These are phyloP conservation scores for Python bivittatus DNA, from an alignment of 2,113 vertebrate genomes.

Conservation along the genomic window DNA sequence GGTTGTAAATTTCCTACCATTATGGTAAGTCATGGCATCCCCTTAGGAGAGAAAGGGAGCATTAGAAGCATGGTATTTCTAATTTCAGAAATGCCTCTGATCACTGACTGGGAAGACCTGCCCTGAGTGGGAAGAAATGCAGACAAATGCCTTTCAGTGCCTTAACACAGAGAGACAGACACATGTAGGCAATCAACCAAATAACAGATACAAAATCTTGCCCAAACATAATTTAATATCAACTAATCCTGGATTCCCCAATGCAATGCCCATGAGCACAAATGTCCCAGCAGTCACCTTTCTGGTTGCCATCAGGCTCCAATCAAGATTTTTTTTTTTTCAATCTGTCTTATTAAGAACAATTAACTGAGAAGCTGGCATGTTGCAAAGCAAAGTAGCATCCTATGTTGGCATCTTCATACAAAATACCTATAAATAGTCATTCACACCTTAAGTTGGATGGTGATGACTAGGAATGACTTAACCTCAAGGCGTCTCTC, in stretches of 20 bases:
- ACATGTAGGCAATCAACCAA: not conserved
- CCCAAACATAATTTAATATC: not conserved
- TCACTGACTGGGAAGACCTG: not conserved
- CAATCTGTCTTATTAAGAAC: not conserved
- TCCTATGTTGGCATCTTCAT: not conserved
- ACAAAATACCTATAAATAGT: not conserved
- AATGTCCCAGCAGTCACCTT: not conserved
- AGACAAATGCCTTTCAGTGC: not conserved
- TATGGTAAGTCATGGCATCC: constrained; percentile 87
- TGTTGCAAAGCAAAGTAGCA: not conserved
- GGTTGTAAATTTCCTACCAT: constrained; percentile 83
- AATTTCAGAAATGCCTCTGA: not conserved
- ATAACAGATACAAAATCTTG: not conserved
- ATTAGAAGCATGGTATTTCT: not conserved
- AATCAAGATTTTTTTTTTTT: not conserved
- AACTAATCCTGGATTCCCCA: not conserved
- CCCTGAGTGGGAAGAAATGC: not conserved
- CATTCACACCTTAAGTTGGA: not conserved
- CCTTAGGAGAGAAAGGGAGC: constrained; percentile 67
- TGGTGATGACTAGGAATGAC: not conserved
- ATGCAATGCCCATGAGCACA: not conserved
- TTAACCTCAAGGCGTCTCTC: not conserved
- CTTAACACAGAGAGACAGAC: not conserved
- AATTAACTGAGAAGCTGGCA: not conserved
- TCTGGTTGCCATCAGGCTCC: not conserved